Evolutionary conservation across 2,113 vertebrate species (phyloP).

Genomic region (Lichenostomus cassidix): DNA sequence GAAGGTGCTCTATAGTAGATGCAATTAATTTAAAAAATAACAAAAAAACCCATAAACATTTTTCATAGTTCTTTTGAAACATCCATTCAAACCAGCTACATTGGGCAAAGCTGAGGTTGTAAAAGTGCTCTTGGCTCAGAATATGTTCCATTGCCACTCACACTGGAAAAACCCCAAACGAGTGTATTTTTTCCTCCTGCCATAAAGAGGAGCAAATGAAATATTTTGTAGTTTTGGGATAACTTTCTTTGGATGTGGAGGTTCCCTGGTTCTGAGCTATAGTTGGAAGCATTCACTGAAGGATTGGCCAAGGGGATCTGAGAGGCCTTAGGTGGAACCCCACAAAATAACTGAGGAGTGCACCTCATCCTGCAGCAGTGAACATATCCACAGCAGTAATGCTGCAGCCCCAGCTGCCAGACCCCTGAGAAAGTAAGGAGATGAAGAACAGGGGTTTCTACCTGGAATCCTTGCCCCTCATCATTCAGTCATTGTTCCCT

Average conservation of each 20-base stretch:
- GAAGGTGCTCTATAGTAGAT: neutral
- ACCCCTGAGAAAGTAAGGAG: neutral
- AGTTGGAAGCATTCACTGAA: neutral
- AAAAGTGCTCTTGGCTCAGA: neutral
- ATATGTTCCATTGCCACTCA: neutral
- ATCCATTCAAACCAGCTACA: neutral
- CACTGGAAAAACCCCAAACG: neutral
- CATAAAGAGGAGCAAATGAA: neutral
- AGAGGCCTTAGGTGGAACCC: neutral
- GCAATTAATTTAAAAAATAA: neutral
- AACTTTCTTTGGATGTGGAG: neutral
- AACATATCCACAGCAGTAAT: accelerated
- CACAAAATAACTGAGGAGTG: neutral
- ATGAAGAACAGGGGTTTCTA: neutral
- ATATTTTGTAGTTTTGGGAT: neutral
- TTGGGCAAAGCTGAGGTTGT: neutral
- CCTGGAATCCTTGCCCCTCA: neutral
- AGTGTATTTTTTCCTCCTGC: neutral
- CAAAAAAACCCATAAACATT: neutral
- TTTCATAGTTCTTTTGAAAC: neutral
- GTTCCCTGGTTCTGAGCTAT: neutral
- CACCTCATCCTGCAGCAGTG: neutral
- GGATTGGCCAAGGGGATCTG: neutral
- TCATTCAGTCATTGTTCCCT: neutral
- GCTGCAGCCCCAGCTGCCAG: neutral